A percentile compares a stretch with the other conserved stretches of the same genome.
These are phyloP conservation scores for Nematolebias whitei DNA, from an alignment of 2,113 vertebrate species.

Conservation along the genomic window DNA sequence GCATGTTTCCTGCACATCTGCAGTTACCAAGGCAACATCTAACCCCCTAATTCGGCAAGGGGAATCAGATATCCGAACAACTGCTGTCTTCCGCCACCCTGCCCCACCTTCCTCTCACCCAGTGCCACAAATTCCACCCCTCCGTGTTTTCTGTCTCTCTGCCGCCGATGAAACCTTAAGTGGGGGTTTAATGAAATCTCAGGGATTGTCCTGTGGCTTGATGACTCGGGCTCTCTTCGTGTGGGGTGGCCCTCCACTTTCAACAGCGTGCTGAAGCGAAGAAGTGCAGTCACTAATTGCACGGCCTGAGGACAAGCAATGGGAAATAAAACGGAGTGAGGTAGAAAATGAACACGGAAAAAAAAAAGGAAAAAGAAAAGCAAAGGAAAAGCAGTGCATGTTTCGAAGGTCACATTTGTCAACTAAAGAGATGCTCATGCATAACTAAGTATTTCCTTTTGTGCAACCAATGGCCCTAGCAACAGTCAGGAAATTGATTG, in stretches of 20 bases:
- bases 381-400: constrained; percentile 30
- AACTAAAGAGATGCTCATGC: background rate
- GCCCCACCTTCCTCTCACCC: constrained; percentile 36
- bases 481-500: constrained; percentile 61
- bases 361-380: constrained; percentile 10
- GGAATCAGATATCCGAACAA: constrained; percentile 55
- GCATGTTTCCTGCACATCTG: constrained; percentile 41
- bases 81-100: constrained; percentile 39
- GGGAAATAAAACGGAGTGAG: background rate
- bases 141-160: constrained; percentile 28
- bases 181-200: constrained; percentile 69
- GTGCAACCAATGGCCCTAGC: constrained; percentile 44
- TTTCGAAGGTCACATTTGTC: constrained; percentile 68
- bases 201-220: constrained; percentile 61
- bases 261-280: constrained; percentile 7
- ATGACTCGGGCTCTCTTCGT: constrained; percentile 36
- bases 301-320: constrained; percentile 41
- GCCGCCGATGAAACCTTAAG: constrained; percentile 58
- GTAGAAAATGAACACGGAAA: constrained; percentile 10
- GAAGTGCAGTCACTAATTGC: constrained; percentile 57
- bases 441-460: background rate
- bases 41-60: constrained; percentile 24
- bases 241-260: constrained; percentile 30
- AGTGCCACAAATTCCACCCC: constrained; percentile 37
- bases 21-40: constrained; percentile 64